Percentiles rank a stretch among this genome's conserved stretches.
Evolutionary conservation across 2,113 vertebrate species (phyloP).

Genomic region (Vimba vimba): DNA sequence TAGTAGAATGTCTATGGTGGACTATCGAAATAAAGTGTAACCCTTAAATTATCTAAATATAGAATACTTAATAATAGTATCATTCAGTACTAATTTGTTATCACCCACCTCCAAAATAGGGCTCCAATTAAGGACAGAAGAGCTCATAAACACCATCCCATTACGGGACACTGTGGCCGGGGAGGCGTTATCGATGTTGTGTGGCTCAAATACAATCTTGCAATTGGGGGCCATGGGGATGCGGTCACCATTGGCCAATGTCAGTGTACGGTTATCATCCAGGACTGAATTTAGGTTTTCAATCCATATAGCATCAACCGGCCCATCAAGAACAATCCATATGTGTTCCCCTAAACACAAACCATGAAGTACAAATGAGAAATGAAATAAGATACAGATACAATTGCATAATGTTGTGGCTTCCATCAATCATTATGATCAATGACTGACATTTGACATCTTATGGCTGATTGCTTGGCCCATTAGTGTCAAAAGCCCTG

Average conservation of each 20-base stretch:
- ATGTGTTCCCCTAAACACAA: conserved; percentile 86
- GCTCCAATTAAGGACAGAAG: conserved; percentile 91
- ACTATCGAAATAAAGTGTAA: too few relatives aligned
- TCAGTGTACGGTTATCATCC: conserved; percentile 95
- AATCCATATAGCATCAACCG: conserved; percentile 98
- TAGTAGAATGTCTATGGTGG: too few relatives aligned
- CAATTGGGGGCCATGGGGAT: conserved; percentile 97
- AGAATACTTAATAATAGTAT: neutral
- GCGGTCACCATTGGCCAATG: conserved; percentile 92
- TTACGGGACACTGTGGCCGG: conserved; percentile 96
- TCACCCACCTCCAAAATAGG: conserved; percentile 89
- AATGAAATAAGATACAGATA: conserved; percentile 1
- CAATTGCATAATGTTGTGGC: neutral
- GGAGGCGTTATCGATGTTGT: conserved; percentile 97
- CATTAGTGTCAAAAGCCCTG: conserved; percentile 4
- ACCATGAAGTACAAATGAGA: neutral
- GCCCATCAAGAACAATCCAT: conserved; percentile 97
- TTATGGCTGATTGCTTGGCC: neutral
- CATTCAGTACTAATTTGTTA: neutral
- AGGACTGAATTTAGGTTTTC: conserved; percentile 97
- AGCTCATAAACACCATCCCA: conserved; percentile 99
- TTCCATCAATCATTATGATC: conserved; percentile 15
- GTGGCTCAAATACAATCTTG: conserved; percentile 94
- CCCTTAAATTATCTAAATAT: neutral
- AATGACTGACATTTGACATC: conserved; percentile 25